These are phyloP conservation scores for Halichoerus grypus DNA, from an alignment of 2,113 vertebrate species.

Conservation along the genomic window DNA sequence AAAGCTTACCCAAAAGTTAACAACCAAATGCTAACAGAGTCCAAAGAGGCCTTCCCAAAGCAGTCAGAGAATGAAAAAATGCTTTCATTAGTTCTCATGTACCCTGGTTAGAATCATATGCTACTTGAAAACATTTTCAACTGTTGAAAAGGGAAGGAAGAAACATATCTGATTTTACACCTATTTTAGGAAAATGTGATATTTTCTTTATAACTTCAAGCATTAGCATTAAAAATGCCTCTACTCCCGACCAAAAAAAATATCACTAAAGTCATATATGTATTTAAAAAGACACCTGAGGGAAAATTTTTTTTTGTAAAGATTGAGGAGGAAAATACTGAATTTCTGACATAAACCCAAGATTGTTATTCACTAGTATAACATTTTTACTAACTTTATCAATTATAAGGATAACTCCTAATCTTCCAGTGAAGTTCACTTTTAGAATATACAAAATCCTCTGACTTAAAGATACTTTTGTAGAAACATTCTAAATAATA, in stretches of 20 bases:
- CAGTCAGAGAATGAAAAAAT: neutral
- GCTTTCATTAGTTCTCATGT: conserved; percentile 23
- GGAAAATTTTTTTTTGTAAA: neutral
- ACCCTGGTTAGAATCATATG: conserved; percentile 1
- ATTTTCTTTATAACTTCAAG: conserved; percentile 64
- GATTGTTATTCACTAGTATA: neutral
- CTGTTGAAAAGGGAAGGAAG: conserved; percentile 22
- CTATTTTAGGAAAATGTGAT: conserved; percentile 54
- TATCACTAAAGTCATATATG: neutral
- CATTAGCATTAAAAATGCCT: conserved; percentile 51
- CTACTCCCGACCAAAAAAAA: neutral
- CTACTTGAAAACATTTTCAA: conserved; percentile 58
- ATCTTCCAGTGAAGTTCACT: conserved; percentile 40
- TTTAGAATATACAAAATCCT: conserved; percentile 53
- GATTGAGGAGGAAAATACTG: conserved; percentile 3
- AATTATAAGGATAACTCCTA: conserved; percentile 40
- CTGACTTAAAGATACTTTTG: neutral
- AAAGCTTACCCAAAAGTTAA: conserved; percentile 78
- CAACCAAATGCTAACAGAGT: conserved; percentile 59
- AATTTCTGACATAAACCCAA: conserved; percentile 45
- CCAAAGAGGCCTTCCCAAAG: conserved; percentile 44
- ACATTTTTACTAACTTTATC: conserved; percentile 40
- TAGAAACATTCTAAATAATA: conserved; percentile 61
- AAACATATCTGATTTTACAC: conserved; percentile 15
- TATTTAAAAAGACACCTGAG: conserved; percentile 13